Evolutionary conservation across 2,797 vertebrate genomes (phyloP).

Genomic region (Pangasius larnaudii): DNA sequence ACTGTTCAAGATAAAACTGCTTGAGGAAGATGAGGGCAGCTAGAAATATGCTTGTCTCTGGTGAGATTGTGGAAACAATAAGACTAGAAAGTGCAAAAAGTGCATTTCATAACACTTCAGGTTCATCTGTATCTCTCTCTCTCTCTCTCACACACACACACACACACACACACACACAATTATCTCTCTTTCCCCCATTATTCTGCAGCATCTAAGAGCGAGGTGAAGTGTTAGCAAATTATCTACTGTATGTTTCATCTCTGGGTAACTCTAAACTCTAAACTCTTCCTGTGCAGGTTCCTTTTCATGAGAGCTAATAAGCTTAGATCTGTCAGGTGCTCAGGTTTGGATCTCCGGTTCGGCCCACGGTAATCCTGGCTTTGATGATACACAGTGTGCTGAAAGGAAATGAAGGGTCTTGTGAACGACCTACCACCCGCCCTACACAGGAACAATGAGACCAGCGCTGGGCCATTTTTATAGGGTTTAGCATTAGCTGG

Average conservation of each 20-base stretch:
- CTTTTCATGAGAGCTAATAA: conserved; percentile 52
- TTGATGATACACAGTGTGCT: conserved; percentile 58
- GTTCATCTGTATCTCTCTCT: not conserved
- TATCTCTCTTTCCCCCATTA: too few relatives aligned
- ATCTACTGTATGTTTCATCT: conserved; percentile 29
- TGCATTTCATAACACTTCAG: conserved; percentile 23
- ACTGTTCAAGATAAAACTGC: conserved; percentile 12
- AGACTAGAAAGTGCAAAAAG: not conserved
- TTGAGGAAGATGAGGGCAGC: conserved; percentile 1
- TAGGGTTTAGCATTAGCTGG: not conserved
- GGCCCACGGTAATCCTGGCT: conserved; percentile 58
- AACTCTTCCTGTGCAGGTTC: conserved; percentile 54
- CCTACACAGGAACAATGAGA: conserved; percentile 43
- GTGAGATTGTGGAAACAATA: conserved; percentile 10
- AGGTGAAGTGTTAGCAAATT: not conserved
- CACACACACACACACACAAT: not conserved
- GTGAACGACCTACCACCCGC: conserved; percentile 34
- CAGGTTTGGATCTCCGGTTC: conserved; percentile 53
- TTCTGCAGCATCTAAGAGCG: not conserved
- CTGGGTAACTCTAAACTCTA: conserved; percentile 34
- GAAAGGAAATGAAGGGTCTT: conserved; percentile 52
- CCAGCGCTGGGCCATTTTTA: conserved; percentile 19
- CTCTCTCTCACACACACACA: not conserved
- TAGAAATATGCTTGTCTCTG: conserved; percentile 6
- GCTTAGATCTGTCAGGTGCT: conserved; percentile 63